These are phyloP conservation scores for Maniola jurtina DNA, from an alignment of 1,140 invertebrate genomes.

Conservation along the genomic window DNA sequence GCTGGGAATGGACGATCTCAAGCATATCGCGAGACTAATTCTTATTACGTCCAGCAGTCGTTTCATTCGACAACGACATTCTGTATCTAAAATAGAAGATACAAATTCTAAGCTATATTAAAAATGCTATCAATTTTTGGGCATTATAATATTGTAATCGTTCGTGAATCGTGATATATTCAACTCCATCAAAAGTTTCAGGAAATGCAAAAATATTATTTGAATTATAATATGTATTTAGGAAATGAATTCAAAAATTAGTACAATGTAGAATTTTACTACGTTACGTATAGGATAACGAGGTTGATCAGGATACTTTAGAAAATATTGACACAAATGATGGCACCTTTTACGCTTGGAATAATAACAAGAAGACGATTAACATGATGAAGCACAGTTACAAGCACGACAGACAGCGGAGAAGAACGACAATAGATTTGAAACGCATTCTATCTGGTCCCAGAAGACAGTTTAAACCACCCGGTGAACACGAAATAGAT, in stretches of 20 bases:
- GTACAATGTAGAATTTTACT: neutral
- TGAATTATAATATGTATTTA: too few relatives aligned
- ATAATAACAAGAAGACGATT: constrained; percentile 47
- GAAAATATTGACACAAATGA: constrained; percentile 28
- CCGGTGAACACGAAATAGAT: constrained; percentile 58
- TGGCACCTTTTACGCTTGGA: constrained; percentile 48
- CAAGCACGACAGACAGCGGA: constrained; percentile 52
- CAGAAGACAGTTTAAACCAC: constrained; percentile 43
- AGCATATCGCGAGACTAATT: too few relatives aligned
- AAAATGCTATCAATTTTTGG: too few relatives aligned
- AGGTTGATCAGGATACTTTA: neutral
- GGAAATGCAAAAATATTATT: too few relatives aligned
- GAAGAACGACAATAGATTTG: constrained; percentile 34
- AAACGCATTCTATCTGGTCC: constrained; percentile 44
- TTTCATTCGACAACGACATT: too few relatives aligned
- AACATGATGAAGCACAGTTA: constrained; percentile 66
- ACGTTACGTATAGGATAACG: neutral
- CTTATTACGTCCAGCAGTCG: too few relatives aligned
- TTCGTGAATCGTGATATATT: too few relatives aligned
- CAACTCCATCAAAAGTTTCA: too few relatives aligned
- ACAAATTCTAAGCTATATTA: too few relatives aligned
- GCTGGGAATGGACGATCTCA: too few relatives aligned
- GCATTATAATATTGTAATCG: too few relatives aligned
- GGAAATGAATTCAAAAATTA: neutral
- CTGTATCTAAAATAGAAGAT: too few relatives aligned